These are phyloP conservation scores for Cheilosia grossa DNA, from an alignment of 2,888 invertebrate genomes.

Conservation along the genomic window DNA sequence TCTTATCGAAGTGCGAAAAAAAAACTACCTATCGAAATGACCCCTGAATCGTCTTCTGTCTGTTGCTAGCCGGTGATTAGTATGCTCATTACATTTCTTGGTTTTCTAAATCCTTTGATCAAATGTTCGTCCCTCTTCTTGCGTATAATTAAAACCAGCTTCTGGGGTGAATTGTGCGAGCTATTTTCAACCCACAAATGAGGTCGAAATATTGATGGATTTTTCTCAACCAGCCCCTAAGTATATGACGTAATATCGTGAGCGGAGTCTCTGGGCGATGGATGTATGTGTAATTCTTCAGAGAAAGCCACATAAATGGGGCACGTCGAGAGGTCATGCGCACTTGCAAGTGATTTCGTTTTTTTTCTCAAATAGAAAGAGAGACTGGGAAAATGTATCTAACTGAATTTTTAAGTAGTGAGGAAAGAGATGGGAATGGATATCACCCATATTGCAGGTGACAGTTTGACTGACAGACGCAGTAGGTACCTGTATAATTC, in stretches of 20 bases:
- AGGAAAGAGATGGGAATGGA: neutral
- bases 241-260: conserved; percentile 49
- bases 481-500: conserved; percentile 43
- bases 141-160: neutral
- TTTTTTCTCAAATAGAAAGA: neutral
- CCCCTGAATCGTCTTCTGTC: too few species aligned
- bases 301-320: conserved; percentile 40
- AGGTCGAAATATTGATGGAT: conserved; percentile 33
- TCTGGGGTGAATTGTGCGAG: neutral
- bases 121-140: neutral
- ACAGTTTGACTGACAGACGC: conserved; percentile 67
- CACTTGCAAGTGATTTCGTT: neutral
- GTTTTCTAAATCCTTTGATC: neutral
- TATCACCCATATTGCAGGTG: conserved; percentile 41
- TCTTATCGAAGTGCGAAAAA: too few species aligned
- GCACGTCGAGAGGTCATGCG: conserved; percentile 56
- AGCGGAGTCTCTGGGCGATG: neutral
- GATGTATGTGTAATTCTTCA: neutral
- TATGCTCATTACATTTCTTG: neutral
- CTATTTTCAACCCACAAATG: conserved; percentile 20
- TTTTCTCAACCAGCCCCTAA: neutral
- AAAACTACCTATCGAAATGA: too few species aligned
- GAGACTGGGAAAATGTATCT: neutral
- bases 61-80: neutral
- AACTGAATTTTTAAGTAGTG: neutral